Evolutionary conservation across 2,888 invertebrate genomes (phyloP), one percentile per base, ranked within the genome.

Genomic region (Dolomedes plantarius): DNA sequence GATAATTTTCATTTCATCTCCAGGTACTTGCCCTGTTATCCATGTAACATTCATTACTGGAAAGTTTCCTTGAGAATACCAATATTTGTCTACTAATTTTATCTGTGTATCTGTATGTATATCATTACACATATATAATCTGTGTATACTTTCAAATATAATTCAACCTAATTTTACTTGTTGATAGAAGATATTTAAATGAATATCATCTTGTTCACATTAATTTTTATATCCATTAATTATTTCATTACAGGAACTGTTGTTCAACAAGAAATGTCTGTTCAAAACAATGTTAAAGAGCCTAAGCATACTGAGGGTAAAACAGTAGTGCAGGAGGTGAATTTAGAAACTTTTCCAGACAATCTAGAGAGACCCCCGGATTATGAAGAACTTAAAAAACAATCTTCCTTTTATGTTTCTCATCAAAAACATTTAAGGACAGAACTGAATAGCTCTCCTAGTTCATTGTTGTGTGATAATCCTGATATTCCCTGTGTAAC

Each of bases 341-440:
- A 87, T 69, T 62, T 87, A 46, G 87, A 87, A 78, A 87, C 87
- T 9, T 73, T 83, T 41, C 87, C 87, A n/a, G 87, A 87, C 39
- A 87, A 87, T 64, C 36, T 87, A 27, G 87, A 87, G 39, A 69
- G 81, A 27, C 87, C 87, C 13, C 78, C 79, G 31, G 87, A 87
- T 62, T 73, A 75, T 65, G 83, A 83, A 68, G 75, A 79, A 56
- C 75, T 80, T n/a, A 39, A 67, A 13, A 78, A 83, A 31, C 82
- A 82, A 69, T 87, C 81, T 1, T 75, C 86, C 0, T 31, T 79
- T 50, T 81, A 87, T 31, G 62, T 41, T 62, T 80, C 86, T 32
- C 77, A 76, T 29, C 82, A 82, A 36, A 72, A 64, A 29, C 87
- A 83, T 56, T 50, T 77, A 29, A 50, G 77, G 29, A 74, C 71